Percentiles rank a stretch among this genome's conserved stretches.
These are phyloP conservation scores for Pogonomyrmex californicus DNA, from an alignment of 1,140 invertebrate species.

Conservation along the genomic window DNA sequence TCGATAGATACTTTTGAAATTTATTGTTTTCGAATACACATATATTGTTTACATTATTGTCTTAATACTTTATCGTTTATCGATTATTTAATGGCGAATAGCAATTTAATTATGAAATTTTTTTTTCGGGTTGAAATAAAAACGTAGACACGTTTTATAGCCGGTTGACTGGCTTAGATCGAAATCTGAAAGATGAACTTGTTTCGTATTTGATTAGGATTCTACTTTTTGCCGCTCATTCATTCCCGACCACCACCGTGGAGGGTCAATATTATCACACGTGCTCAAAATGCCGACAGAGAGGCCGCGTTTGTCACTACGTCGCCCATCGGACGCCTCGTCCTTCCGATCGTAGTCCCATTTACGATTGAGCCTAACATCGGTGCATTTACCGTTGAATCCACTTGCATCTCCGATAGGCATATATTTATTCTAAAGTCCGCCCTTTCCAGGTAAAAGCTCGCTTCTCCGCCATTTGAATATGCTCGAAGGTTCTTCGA, in stretches of 20 bases:
- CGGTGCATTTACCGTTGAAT: constrained; percentile 29
- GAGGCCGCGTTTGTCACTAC: constrained; percentile 47
- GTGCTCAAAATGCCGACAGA: constrained; percentile 80
- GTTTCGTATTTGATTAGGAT: constrained; percentile 75
- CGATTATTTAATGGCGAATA: neutral
- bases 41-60: neutral
- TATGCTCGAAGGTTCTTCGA: constrained; percentile 59
- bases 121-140: neutral
- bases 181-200: constrained; percentile 41
- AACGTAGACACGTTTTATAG: constrained; percentile 17
- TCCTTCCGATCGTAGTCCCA: constrained; percentile 58
- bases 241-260: constrained; percentile 50
- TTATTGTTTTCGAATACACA: neutral
- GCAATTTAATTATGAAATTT: neutral
- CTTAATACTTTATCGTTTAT: neutral
- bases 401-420: constrained; percentile 68
- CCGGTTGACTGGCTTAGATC: constrained; percentile 5
- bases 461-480: constrained; percentile 61
- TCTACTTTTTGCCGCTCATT: constrained; percentile 45
- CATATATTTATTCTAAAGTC: constrained; percentile 70
- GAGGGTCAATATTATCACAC: constrained; percentile 84
- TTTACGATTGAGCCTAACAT: constrained; percentile 51
- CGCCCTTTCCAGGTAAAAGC: constrained; percentile 74
- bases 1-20: neutral
- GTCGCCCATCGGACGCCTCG: constrained; percentile 20